Conservation (phyloP, 2,797 vertebrate genomes). For the Varecia variegata region DNA sequence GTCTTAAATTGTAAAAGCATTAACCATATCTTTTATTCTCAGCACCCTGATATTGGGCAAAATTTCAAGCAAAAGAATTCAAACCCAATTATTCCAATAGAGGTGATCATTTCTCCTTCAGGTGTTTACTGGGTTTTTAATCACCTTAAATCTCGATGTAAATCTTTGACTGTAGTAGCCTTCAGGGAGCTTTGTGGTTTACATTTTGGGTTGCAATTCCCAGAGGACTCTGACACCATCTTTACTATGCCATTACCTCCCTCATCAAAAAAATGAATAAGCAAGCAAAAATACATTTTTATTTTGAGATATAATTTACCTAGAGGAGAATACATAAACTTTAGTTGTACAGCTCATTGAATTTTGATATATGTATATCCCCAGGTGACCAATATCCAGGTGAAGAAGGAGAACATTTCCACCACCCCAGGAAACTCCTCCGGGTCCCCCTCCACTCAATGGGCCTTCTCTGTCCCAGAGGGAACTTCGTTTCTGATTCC, state of each 20-base stretch:
- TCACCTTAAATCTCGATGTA: not conserved
- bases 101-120: not conserved
- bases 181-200: not conserved
- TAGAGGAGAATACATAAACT: not conserved
- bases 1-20: slow-evolving; percentile 16
- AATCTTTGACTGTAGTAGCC: not conserved
- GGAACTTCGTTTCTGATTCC: not conserved
- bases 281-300: not conserved
- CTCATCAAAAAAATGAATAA: not conserved
- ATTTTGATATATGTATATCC: not conserved
- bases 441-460: not conserved
- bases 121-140: not conserved
- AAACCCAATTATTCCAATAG: not conserved
- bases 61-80: not conserved
- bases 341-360: not conserved
- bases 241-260: not conserved
- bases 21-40: not conserved
- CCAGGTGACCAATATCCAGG: not conserved
- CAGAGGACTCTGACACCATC: not conserved
- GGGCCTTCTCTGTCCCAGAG: not conserved
- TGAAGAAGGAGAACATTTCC: not conserved
- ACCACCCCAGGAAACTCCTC: not conserved
- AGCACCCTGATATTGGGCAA: not conserved
- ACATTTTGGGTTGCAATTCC: not conserved
- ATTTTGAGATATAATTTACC: not conserved